Base-by-base conservation (phyloP, 2,797 vertebrate genomes). In the Cichlasoma orientale region DNA sequence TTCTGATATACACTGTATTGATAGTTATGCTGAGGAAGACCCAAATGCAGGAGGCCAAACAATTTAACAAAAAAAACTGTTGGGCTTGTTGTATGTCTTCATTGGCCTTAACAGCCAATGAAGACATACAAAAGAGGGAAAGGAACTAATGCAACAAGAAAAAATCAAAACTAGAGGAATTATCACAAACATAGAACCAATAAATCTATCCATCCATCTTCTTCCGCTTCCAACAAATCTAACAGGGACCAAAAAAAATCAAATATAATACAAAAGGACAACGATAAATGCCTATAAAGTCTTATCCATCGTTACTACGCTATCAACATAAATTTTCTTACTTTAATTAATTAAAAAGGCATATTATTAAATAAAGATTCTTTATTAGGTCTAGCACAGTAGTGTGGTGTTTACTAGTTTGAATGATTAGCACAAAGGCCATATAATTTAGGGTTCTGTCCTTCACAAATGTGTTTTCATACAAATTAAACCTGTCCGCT, bases 401-500 rank as follows among this genome's bases (percentile, higher is more conserved):
- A 68, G 1, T 50, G 41, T 29, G 25, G 61, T 13, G 18, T 29
- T 68, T 29, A 66, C 27, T 66, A 47, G 16, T 4, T 66, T 47
- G 61, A 66, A 66, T 74, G 5, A 69, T 59, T 73, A 53, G 19
- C 38, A 27, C 23, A 7, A 10, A 69, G 55, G 68, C 33, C 16
- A 70, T n/a, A 83, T 82, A 14, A 80, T 80, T 77, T 36, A 61
- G 10, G 7, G 55, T 4, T 69, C 56, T 61, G 41, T 25, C 27
- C 47, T 80, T 71, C 54, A 33, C n/a, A 52, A 56, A 66, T 63
- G 72, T 44, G 18, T 79, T 83, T 77, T 29, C 33, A 53, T 54
- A 52, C 50, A 84, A 80, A 88, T 89, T 59, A 83, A 84, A 85
- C 52, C 38, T 29, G 33, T 80, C 75, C 21, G 11, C 41, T 50